phyloP scores from a whole-genome alignment of 92 coral and sea anemone species.

The Plumapathes pennacea region DNA sequence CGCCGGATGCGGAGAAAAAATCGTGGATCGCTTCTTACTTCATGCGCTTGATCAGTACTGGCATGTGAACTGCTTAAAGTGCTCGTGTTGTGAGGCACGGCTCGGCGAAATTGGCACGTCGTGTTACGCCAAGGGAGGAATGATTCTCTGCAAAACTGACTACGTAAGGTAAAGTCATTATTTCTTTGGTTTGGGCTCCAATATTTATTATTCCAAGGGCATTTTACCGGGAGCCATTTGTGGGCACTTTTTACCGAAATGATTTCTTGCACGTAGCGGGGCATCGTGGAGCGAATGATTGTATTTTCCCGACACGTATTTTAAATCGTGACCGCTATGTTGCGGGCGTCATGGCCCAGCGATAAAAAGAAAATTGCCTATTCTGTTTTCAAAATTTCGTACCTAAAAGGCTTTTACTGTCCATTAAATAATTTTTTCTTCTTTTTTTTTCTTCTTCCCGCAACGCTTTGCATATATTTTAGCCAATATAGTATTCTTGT shows the following conservation, averaged over 20 bases:
- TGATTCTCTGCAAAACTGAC: slow-evolving; percentile 94
- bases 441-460: slow-evolving; percentile 44
- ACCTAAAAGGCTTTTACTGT: slow-evolving; percentile 62
- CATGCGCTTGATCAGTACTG: slow-evolving; percentile 96
- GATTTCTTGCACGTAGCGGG: too few species aligned
- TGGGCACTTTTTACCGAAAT: too few species aligned
- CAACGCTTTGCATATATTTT: slow-evolving; percentile 62
- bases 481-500: slow-evolving; percentile 57
- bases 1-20: slow-evolving; percentile 93
- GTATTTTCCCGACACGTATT: too few species aligned
- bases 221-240: background rate
- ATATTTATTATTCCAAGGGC: background rate
- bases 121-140: slow-evolving; percentile 94
- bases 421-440: slow-evolving; percentile 53
- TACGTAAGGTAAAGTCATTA: slow-evolving; percentile 74
- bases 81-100: slow-evolving; percentile 94
- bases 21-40: slow-evolving; percentile 86
- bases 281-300: too few species aligned
- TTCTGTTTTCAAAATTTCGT: slow-evolving; percentile 31
- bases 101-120: slow-evolving; percentile 95
- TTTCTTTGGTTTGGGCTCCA: too few species aligned
- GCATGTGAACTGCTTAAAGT: slow-evolving; percentile 94
- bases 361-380: too few species aligned
- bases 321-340: too few species aligned
- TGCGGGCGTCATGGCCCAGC: too few species aligned